Evolutionary conservation across 2,113 vertebrate genomes (phyloP).

Genomic region (Sebastes fasciatus): DNA sequence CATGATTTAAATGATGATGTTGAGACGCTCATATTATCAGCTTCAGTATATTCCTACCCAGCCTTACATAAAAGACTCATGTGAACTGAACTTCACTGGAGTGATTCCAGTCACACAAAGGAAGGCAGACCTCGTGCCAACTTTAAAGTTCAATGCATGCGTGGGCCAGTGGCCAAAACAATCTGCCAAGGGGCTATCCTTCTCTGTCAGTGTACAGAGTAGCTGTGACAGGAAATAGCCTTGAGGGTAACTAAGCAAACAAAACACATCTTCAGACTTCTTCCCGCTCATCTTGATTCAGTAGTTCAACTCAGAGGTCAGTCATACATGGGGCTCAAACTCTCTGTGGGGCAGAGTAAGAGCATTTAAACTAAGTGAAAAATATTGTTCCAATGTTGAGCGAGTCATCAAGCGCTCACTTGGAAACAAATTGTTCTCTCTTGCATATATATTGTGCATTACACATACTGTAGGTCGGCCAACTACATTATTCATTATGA

Average conservation of each 20-base stretch:
- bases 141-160: constrained; percentile 57
- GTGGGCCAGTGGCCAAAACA: constrained; percentile 67
- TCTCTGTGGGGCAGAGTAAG: not conserved
- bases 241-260: constrained; percentile 61
- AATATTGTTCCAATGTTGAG: not conserved
- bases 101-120: constrained; percentile 41
- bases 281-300: constrained; percentile 66
- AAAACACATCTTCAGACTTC: constrained; percentile 54
- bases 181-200: constrained; percentile 52
- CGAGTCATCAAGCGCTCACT: not conserved
- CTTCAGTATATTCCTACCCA: not conserved
- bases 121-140: constrained; percentile 37
- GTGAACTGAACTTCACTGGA: constrained; percentile 12
- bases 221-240: constrained; percentile 63
- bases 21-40: not conserved
- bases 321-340: constrained; percentile 22
- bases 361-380: not conserved
- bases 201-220: constrained; percentile 60
- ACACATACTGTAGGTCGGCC: not conserved
- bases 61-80: not conserved
- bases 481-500: constrained; percentile 14
- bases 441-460: not conserved
- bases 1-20: not conserved
- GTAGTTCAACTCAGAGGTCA: constrained; percentile 43
- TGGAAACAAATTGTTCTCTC: not conserved